phyloP scores from a whole-genome alignment of 2,113 vertebrate species.

The Catharus minimus region DNA sequence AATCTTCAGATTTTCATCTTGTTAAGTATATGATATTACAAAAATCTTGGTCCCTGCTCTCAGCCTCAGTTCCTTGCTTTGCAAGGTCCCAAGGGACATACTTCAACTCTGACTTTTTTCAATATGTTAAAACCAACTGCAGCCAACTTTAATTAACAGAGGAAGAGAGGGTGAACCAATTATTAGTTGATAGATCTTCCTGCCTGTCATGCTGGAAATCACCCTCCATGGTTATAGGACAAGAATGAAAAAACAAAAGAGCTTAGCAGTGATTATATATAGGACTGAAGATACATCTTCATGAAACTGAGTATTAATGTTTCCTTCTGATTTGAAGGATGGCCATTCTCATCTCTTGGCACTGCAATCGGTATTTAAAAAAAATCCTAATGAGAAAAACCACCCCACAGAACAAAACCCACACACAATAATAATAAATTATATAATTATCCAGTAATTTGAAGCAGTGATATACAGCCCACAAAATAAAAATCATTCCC shows the following conservation, averaged over 20 bases:
- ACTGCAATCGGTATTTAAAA: background rate
- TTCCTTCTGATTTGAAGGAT: background rate
- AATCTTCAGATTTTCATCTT: background rate
- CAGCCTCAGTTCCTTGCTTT: background rate
- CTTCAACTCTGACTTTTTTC: background rate
- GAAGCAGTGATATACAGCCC: conserved; percentile 42
- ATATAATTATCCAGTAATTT: conserved; percentile 48
- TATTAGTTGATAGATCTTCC: background rate
- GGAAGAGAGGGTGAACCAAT: background rate
- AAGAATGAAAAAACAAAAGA: background rate
- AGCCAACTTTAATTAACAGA: background rate
- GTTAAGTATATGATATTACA: background rate
- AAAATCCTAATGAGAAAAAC: background rate
- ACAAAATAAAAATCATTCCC: conserved; percentile 44
- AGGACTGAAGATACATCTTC: background rate
- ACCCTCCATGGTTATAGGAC: background rate
- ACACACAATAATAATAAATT: conserved; percentile 32
- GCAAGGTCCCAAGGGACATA: background rate
- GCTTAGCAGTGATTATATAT: background rate
- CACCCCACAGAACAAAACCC: conserved; percentile 18
- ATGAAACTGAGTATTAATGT: background rate
- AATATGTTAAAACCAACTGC: background rate
- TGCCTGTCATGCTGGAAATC: background rate
- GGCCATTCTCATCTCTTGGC: background rate
- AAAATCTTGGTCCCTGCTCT: background rate